Base-by-base conservation (phyloP, 2,797 vertebrate species). In the Microctenopoma steveboyesi region DNA sequence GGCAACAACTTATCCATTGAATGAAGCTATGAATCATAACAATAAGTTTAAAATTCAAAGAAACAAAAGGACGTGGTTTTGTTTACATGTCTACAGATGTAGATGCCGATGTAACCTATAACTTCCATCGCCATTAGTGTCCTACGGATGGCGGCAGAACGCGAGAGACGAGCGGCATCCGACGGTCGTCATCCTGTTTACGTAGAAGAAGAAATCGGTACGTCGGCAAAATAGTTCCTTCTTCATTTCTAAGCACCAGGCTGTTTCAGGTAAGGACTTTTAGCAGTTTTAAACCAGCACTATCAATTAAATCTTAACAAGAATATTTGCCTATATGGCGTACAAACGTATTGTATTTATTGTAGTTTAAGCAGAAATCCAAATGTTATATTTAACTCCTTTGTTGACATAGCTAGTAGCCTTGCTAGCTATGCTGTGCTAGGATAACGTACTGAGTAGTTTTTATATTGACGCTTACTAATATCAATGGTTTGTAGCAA, bases 161-260 rank as follows among this genome's bases (percentile, higher is more conserved):
- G 2, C 28, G 0, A 1, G 5, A n/a, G 5, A 1, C 0, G 2
- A 1, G 3, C 4, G 2, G 4, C 13, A 7, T 8, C 12, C 4
- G 7, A 0, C 11, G 7, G 3, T 4, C 4, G 7, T 14, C 11
- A 3, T n/a, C 4, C 4, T 8, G 9, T 48, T 35, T 48, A 4
- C 3, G 40, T 40, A 72, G 88, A 89, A 89, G 84, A 90, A 91
- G 86, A 89, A 80, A 69, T 51, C 28, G 49, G 90, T 91, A 4
- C 85, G 72, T 79, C 77, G 28, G 4, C 46, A 0, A 89, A 88
- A 87, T 3, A 43, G 15, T 78, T 65, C 86, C 86, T 70, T 79
- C 46, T 53, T 48, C 3, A 18, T 28, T 54, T 64, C 30, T 49
- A 74, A 73, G 86, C 50, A 83, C 0, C 52, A 42, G 69, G 14